A percentile compares a stretch with the other conserved stretches of the same genome.
phyloP scores from a whole-genome alignment of 2,797 vertebrate genomes.

The Bufotes viridis region DNA sequence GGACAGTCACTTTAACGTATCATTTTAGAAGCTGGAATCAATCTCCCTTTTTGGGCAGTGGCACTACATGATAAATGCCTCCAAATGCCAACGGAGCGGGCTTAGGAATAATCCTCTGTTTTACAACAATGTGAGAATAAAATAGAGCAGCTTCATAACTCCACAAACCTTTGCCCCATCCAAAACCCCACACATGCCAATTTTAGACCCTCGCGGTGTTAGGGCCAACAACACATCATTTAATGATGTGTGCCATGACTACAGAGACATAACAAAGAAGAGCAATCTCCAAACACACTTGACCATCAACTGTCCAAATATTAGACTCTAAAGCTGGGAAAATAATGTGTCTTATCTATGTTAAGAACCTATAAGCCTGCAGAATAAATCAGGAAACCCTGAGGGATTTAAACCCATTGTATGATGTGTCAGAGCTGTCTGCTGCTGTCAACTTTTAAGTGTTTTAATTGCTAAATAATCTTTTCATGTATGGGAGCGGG shows the following conservation, averaged over 20 bases:
- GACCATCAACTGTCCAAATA: constrained; percentile 37
- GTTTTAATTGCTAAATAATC: constrained; percentile 60
- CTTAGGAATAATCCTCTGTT: background rate
- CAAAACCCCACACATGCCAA: constrained; percentile 13
- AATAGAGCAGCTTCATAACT: background rate
- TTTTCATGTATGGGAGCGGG: constrained; percentile 56
- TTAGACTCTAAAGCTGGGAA: constrained; percentile 38
- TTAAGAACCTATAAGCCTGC: constrained; percentile 46
- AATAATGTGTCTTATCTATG: constrained; percentile 49
- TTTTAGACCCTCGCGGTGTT: constrained; percentile 9
- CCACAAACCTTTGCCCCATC: background rate
- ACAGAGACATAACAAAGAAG: constrained; percentile 44
- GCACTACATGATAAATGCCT: background rate
- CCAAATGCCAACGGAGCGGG: background rate
- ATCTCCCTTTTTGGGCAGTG: background rate
- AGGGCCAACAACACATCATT: constrained; percentile 9
- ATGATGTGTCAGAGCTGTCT: constrained; percentile 55
- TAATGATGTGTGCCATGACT: constrained; percentile 38
- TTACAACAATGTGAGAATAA: constrained; percentile 18
- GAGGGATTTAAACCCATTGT: constrained; percentile 10
- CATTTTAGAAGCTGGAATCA: background rate
- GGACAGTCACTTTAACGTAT: background rate
- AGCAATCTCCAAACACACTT: constrained; percentile 32
- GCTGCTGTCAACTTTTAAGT: constrained; percentile 58
- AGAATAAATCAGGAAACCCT: constrained; percentile 52